phyloP scores from a whole-genome alignment of 2,797 vertebrate species.

The Pseudochirops corinnae region DNA sequence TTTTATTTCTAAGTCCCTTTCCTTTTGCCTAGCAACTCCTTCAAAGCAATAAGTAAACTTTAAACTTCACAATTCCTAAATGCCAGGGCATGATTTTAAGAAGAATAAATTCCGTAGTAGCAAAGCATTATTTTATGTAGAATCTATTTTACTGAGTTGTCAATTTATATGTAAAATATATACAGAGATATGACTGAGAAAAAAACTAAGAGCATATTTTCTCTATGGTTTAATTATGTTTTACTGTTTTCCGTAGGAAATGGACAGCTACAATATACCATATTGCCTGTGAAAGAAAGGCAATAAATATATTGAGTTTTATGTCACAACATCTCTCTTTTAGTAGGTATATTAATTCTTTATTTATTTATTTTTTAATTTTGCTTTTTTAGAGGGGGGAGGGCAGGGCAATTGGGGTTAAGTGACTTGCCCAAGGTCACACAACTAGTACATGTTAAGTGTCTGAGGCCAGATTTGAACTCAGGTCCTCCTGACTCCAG shows the following conservation, averaged over 20 bases:
- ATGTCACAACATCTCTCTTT: background rate
- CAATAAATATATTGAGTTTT: slow-evolving; percentile 25
- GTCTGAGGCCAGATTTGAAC: too few species aligned
- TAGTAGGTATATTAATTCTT: slow-evolving; percentile 30
- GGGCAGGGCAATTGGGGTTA: too few species aligned
- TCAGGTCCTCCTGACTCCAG: too few species aligned
- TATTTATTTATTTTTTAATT: too few species aligned
- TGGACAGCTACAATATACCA: background rate
- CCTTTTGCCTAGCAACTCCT: slow-evolving; percentile 21
- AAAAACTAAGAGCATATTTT: background rate
- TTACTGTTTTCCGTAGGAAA: slow-evolving; percentile 37
- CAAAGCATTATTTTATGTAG: background rate
- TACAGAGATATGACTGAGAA: slow-evolving; percentile 23
- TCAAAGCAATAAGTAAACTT: slow-evolving; percentile 18
- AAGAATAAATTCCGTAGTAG: slow-evolving; percentile 40
- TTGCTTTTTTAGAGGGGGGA: too few species aligned
- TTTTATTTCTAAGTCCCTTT: slow-evolving; percentile 34
- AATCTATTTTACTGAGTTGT: slow-evolving; percentile 50
- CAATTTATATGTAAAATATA: background rate
- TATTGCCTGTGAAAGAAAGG: background rate
- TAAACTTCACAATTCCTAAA: slow-evolving; percentile 39
- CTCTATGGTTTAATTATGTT: background rate
- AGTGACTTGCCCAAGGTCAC: too few species aligned
- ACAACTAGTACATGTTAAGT: too few species aligned
- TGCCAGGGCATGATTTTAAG: slow-evolving; percentile 24